phyloP scores from a whole-genome alignment of 2,888 invertebrate species.

The Meandrusa payeni region DNA sequence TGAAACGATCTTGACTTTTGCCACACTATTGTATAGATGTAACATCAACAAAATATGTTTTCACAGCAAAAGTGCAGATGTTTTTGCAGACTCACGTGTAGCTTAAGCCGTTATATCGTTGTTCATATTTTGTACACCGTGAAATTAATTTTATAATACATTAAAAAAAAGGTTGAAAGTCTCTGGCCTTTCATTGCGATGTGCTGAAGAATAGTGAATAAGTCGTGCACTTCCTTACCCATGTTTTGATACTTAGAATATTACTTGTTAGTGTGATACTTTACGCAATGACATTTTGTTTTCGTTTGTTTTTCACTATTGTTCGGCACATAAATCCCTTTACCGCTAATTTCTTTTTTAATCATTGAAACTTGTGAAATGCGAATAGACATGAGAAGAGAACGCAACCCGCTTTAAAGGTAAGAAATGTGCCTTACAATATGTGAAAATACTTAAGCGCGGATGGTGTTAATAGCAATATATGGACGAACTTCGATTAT shows the following conservation, averaged over 20 bases:
- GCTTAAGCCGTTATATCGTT: slow-evolving; percentile 15
- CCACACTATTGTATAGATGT: neutral
- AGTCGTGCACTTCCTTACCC: slow-evolving; percentile 71
- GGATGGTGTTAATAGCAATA: slow-evolving; percentile 9
- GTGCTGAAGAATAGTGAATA: slow-evolving; percentile 82
- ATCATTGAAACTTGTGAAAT: slow-evolving; percentile 17
- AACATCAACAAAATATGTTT: neutral
- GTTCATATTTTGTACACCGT: slow-evolving; percentile 30
- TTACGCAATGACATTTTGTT: neutral
- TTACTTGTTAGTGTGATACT: slow-evolving; percentile 27
- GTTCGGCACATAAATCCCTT: slow-evolving; percentile 85
- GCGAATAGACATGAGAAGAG: slow-evolving; percentile 3
- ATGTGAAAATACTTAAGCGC: slow-evolving; percentile 29
- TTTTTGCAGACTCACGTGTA: slow-evolving; percentile 21
- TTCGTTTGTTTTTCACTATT: slow-evolving; percentile 87
- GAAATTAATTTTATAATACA: slow-evolving; percentile 56
- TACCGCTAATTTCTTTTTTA: slow-evolving; percentile 23
- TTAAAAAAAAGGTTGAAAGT: slow-evolving; percentile 50
- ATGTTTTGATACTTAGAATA: slow-evolving; percentile 43
- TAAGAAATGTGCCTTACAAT: slow-evolving; percentile 76
- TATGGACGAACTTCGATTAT: too few relatives aligned
- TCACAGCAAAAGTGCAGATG: neutral
- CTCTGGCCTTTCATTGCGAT: slow-evolving; percentile 54
- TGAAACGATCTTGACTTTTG: slow-evolving; percentile 10
- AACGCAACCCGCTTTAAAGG: slow-evolving; percentile 38